Evolutionary conservation across 2,113 vertebrate species (phyloP).

Genomic region (Stigmatopora nigra): DNA sequence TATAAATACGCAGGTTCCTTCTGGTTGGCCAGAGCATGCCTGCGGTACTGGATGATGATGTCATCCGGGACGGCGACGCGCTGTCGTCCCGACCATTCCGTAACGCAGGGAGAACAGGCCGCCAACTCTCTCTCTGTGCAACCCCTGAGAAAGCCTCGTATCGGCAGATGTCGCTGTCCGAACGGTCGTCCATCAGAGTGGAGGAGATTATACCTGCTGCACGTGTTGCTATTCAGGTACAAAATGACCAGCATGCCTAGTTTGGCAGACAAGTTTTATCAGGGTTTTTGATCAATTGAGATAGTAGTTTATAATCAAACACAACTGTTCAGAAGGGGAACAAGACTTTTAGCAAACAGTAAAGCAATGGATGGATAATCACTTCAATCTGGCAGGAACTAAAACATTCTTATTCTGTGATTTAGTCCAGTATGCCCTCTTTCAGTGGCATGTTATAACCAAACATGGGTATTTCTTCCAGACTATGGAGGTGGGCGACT

Average conservation of each 20-base stretch:
- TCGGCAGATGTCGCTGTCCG: conserved; percentile 90
- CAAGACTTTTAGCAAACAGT: too few relatives aligned
- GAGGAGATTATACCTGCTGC: conserved; percentile 97
- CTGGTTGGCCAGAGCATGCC: conserved; percentile 96
- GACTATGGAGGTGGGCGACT: conserved; percentile 97
- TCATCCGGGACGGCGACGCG: conserved; percentile 84
- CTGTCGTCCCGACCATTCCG: conserved; percentile 95
- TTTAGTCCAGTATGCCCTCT: neutral
- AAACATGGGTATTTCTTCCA: conserved; percentile 38
- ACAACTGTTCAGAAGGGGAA: too few relatives aligned
- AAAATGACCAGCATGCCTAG: too few relatives aligned
- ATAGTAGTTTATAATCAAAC: too few relatives aligned
- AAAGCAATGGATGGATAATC: too few relatives aligned
- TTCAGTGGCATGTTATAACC: neutral
- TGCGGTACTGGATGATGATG: conserved; percentile 82
- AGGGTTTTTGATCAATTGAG: too few relatives aligned
- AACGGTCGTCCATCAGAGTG: conserved; percentile 93
- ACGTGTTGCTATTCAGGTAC: conserved; percentile 91
- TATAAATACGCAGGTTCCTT: conserved; percentile 78
- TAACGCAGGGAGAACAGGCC: conserved; percentile 77
- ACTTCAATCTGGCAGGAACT: too few relatives aligned
- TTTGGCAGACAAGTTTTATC: too few relatives aligned
- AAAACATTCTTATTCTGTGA: too few relatives aligned
- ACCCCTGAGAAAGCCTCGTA: conserved; percentile 94
- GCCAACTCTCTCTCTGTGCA: conserved; percentile 91